Evolutionary conservation across 2,888 invertebrate genomes (phyloP), one percentile per base, ranked within the genome.

Genomic region (Pseudococcus longispinus): DNA sequence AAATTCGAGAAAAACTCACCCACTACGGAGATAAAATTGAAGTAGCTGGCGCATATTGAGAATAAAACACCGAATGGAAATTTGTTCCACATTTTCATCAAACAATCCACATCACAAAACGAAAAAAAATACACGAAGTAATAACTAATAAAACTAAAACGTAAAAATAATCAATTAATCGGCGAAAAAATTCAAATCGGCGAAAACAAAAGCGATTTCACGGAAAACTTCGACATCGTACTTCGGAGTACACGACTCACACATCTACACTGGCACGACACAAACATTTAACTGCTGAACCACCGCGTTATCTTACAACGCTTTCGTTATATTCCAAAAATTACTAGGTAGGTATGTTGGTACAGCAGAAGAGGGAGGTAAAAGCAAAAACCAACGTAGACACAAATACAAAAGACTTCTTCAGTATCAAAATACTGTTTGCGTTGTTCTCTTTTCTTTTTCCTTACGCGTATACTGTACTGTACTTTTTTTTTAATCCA

Each of bases 301-400:
- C 77, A n/a, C 77, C 18, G 23, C 77, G 37, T 37, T 42, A 29
- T 80, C 42, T 42, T 23, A 20, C 42, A 80, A 42, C 77, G 32
- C 37, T 42, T 37, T 37, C 26, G 74, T 15, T 65, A 26, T 65
- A 70, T 70, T 29, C 29, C 70, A 29, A 70, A 70, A 70, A 60
- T 60, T 60, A 60, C 29, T 70, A 70, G 70, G 70, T 29, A 65
- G 70, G 60, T 23, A 26, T 65, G 51, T 55, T 55, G 55, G n/a
- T n/a, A 8, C n/a, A 20, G 18, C 26, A 80, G 20, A 42, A 6
- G 3, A 20, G 20, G 74, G 32, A 80, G 77, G 77, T 42, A 42
- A 80, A 80, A n/a, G 42, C 37, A 42, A 80, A 80, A 80, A 80
- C 77, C 77, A 80, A 80, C 77, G 42, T 80, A 80, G 77, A 80